Evolutionary conservation across 1,140 invertebrate species (phyloP).

Genomic region (Camponotus floridanus): DNA sequence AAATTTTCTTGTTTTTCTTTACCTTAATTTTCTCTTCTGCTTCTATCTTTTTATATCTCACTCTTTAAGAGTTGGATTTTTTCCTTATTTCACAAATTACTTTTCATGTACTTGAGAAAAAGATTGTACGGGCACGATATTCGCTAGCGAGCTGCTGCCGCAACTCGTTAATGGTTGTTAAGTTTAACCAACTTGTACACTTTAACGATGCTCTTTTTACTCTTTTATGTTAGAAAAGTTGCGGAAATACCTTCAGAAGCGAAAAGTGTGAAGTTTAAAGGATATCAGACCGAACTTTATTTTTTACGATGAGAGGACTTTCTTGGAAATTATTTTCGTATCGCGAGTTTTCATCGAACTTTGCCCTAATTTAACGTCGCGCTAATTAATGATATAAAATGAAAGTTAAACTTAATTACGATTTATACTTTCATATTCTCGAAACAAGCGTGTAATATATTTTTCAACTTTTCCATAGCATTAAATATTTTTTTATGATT

Average conservation of each 20-base stretch:
- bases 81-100: slow-evolving; percentile 15
- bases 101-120: slow-evolving; percentile 49
- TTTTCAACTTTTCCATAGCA: background rate
- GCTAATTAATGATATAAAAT: background rate
- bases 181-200: slow-evolving; percentile 82
- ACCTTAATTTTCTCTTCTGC: slow-evolving; percentile 28
- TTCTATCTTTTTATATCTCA: slow-evolving; percentile 1
- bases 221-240: slow-evolving; percentile 55
- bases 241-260: slow-evolving; percentile 19
- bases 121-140: slow-evolving; percentile 74
- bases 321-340: slow-evolving; percentile 4
- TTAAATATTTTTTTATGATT: background rate
- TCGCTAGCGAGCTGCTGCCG: slow-evolving; percentile 80
- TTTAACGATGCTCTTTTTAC: slow-evolving; percentile 79
- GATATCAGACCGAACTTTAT: slow-evolving; percentile 28
- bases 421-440: background rate
- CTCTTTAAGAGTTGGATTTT: slow-evolving; percentile 26
- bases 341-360: background rate
- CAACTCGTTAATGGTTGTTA: slow-evolving; percentile 77
- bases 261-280: slow-evolving; percentile 35
- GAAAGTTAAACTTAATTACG: background rate
- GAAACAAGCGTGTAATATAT: background rate
- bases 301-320: slow-evolving; percentile 25
- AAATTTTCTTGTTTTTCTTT: slow-evolving; percentile 3
- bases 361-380: background rate